Base-by-base conservation (phyloP, 2,888 invertebrate genomes). In the Pilophorus perplexus region DNA sequence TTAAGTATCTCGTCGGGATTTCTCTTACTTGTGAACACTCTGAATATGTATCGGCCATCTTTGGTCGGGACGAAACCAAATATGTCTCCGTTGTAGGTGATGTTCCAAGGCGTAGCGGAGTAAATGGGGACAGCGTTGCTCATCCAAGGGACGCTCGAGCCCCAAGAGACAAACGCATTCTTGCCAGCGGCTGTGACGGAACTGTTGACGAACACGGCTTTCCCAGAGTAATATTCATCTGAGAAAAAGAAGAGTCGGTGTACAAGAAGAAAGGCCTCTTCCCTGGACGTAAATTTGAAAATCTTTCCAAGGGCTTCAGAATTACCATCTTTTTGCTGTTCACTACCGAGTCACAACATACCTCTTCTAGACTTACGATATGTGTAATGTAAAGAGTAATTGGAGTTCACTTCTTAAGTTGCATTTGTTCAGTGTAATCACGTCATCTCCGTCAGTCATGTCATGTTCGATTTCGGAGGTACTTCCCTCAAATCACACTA, bases 91-190 rank as follows among this genome's bases (percentile, higher is more conserved):
- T 68, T 68, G 37, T 65, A 68, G 8, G 64, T 55, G 18, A 68
- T 65, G 22, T 60, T 66, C 65, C 66, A 65, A 14, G 68, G 22
- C 23, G 57, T 52, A 6, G 52, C 64, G 22, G 54, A 54, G 16
- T 60, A 55, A 12, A 69, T 59, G 1, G 55, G 66, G 14, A 67
- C 33, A 18, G 69, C 57, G 33, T 69, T 69, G 28, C 66, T 67
- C 46, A 23, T 64, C 69, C 67, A 67, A 6, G 50, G 42, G 22
- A 44, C 59, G 50, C 23, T 52, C 16, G 66, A 69, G 1, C 69
- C 67, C 69, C 69, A 69, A 3, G 59, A 57, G 27, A 67, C 67
- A 16, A 37, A 62, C n/a, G 69, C 64, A 16, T 67, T 59, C 46
- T 28, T 18, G 28, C 33, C 42, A 6, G 37, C 18, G n/a, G 57